Evolutionary conservation across 2,888 invertebrate genomes (phyloP).

Genomic region (Cylindroiulus punctatus): DNA sequence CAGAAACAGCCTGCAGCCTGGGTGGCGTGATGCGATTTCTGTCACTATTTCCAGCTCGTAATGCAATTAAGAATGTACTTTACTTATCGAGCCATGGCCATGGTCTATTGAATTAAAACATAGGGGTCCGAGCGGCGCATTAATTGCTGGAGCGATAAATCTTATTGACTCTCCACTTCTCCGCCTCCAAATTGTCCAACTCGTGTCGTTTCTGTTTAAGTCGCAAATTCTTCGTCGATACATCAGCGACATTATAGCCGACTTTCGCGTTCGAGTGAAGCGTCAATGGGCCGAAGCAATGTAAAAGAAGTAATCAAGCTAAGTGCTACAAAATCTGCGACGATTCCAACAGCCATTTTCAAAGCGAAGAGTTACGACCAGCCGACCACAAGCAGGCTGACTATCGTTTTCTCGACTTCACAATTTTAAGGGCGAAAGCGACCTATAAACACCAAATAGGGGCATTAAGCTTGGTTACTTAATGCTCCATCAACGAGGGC

Average conservation of each 20-base stretch:
- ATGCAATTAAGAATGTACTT: slow-evolving; percentile 12
- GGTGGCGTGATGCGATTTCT: not conserved
- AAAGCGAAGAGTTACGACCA: slow-evolving; percentile 30
- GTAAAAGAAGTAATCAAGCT: slow-evolving; percentile 43
- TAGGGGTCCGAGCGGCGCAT: not conserved
- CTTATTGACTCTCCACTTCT: slow-evolving; percentile 30
- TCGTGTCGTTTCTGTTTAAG: slow-evolving; percentile 29
- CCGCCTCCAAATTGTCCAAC: slow-evolving; percentile 2
- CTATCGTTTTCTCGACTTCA: not conserved
- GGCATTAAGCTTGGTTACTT: not conserved
- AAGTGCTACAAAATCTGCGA: slow-evolving; percentile 47
- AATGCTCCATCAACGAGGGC: not conserved
- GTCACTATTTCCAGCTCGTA: not conserved
- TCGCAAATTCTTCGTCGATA: slow-evolving; percentile 15
- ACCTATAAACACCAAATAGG: not conserved
- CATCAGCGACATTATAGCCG: not conserved
- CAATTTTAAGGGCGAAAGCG: not conserved
- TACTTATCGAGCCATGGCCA: slow-evolving; percentile 7
- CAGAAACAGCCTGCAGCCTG: not conserved
- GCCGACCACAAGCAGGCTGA: not conserved
- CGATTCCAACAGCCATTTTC: slow-evolving; percentile 17
- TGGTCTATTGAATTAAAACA: not conserved
- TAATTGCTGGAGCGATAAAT: slow-evolving; percentile 19
- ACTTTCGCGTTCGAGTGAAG: slow-evolving; percentile 12
- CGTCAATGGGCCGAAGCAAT: slow-evolving; percentile 25